Evolutionary conservation across 2,797 vertebrate species (phyloP), one percentile per base, ranked within the genome.

Genomic region (Dendrocincla tyrannina): DNA sequence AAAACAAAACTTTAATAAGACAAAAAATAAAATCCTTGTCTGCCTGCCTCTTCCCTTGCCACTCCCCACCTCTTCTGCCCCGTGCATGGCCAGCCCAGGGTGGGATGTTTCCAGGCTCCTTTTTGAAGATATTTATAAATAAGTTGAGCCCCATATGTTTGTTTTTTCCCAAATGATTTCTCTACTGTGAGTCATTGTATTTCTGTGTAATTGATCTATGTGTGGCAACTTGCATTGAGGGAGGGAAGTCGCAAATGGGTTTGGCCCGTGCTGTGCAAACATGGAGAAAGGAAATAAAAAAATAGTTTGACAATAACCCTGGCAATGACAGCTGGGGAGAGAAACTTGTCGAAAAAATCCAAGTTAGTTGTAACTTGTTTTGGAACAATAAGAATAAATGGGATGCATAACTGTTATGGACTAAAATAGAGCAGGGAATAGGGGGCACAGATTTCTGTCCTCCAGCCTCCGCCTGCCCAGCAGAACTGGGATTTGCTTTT

Each of bases 91-190:
- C 39, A 83, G 53, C 73, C 66, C 3, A 0, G 73, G 33, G 50
- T 24, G 76, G 62, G 78, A 91, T 62, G 46, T 84, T 95, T 92
- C 89, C 89, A 96, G 82, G 23, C 77, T 92, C 19, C 79, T 91
- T 91, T 96, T 93, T 93, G 89, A 94, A 96, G 92, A 89, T 93
- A 80, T 83, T 96, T 96, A 81, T 96, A 90, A 95, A 66, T 50
- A 92, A 92, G 55, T 78, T 66, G 88, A 66, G 39, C 67, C 76
- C 58, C 44, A 23, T 78, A 47, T 63, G 53, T 58, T 81, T 85
- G 37, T 12, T 5, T 92, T 73, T 83, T 24, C 89, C 90, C 88
- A 16, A 49, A 55, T 64, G 56, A 81, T 72, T 89, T 75, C 58
- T 95, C 85, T 88, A 63, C 84, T 88, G 75, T 77, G 93, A 95